A percentile compares a stretch with the other conserved stretches of the same genome.
Conservation (phyloP, 2,888 invertebrate genomes). For the Eupithecia centaureata region DNA sequence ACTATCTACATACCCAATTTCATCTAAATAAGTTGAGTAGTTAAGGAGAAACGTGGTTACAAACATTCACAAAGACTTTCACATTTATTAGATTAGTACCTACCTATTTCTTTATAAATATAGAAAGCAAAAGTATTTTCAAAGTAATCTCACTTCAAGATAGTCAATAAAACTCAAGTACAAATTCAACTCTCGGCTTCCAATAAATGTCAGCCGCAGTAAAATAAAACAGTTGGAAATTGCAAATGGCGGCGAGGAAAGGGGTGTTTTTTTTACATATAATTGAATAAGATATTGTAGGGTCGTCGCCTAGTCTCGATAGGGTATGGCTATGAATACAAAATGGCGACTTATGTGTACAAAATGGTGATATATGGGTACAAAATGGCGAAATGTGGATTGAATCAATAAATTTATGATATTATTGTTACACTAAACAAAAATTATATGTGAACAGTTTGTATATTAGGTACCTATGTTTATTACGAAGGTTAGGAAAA, state of each 20-base stretch:
- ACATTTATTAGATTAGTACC: no score
- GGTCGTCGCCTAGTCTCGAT: background rate
- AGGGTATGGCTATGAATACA: conserved; percentile 1
- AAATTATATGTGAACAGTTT: no score
- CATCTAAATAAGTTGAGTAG: no score
- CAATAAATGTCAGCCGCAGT: background rate
- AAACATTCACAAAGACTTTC: no score
- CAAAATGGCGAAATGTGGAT: background rate
- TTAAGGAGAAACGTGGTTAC: no score
- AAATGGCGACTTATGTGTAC: background rate
- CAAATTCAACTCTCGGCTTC: background rate
- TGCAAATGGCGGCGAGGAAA: conserved; percentile 15
- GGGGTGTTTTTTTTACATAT: conserved; percentile 6
- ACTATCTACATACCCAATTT: no score
- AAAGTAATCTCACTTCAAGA: conserved; percentile 8
- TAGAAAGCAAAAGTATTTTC: conserved; percentile 2
- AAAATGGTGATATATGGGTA: background rate
- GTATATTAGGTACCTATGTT: no score
- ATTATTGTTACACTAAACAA: background rate
- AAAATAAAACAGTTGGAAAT: conserved; percentile 2
- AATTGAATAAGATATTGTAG: conserved; percentile 2
- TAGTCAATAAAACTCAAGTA: conserved; percentile 6
- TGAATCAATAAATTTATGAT: background rate
- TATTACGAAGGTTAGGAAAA: no score
- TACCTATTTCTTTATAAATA: no score